Conservation (phyloP, 1,140 invertebrate species). For the Drosophila setifemur region DNA sequence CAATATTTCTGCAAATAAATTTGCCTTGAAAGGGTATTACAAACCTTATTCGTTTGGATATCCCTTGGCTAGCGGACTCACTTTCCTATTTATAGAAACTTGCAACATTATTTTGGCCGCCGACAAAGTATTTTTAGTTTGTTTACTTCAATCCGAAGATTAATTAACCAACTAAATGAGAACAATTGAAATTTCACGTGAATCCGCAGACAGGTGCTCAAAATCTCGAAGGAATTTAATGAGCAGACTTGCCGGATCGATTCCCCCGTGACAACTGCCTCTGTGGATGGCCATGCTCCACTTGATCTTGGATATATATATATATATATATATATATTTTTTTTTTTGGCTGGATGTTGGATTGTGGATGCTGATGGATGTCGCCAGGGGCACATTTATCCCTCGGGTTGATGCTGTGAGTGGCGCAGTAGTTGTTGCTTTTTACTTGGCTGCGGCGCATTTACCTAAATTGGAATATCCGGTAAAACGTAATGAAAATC, state of each 20-base stretch:
- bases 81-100: slow-evolving; percentile 18
- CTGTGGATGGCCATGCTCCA: slow-evolving; percentile 53
- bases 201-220: slow-evolving; percentile 38
- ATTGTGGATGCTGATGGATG: slow-evolving; percentile 33
- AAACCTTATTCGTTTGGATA: background rate
- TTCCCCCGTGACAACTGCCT: slow-evolving; percentile 42
- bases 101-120: slow-evolving; percentile 16
- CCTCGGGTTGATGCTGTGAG: slow-evolving; percentile 30
- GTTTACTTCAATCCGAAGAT: slow-evolving; percentile 39
- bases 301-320: slow-evolving; percentile 65
- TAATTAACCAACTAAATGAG: slow-evolving; percentile 27
- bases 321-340: background rate
- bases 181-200: slow-evolving; percentile 16
- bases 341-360: slow-evolving; percentile 21
- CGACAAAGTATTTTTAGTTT: slow-evolving; percentile 25
- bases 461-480: slow-evolving; percentile 83
- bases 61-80: too few species aligned
- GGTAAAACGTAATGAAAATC: slow-evolving; percentile 81
- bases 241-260: background rate
- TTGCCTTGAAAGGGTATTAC: background rate
- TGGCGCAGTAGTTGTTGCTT: slow-evolving; percentile 3
- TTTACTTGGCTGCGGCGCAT: slow-evolving; percentile 74
- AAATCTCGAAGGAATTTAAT: background rate
- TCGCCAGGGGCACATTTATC: slow-evolving; percentile 62
- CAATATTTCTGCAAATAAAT: background rate